Conservation (phyloP, 2,888 invertebrate species). For the Tethea ocularis region DNA sequence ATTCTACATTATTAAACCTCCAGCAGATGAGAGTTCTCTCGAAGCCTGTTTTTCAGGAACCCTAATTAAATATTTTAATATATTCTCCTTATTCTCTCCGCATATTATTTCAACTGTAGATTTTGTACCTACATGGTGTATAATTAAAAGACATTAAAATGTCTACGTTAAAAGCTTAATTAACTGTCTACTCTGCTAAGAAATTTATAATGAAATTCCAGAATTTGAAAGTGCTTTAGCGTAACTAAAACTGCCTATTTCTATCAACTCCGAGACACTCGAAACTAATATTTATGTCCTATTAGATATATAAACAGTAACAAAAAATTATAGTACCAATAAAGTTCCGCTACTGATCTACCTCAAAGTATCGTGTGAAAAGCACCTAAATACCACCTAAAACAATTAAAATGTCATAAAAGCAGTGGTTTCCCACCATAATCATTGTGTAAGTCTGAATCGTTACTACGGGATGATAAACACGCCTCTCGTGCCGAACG, state of each 20-base stretch:
- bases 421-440: conserved; percentile 68
- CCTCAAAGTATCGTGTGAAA: conserved; percentile 49
- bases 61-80: conserved; percentile 78
- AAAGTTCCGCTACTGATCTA: conserved; percentile 45
- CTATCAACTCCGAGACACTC: neutral
- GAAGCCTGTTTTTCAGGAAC: conserved; percentile 57
- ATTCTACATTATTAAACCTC: conserved; percentile 58
- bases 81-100: conserved; percentile 64
- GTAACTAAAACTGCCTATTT: neutral
- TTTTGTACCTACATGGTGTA: conserved; percentile 43
- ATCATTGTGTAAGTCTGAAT: conserved; percentile 67
- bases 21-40: conserved; percentile 57
- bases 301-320: conserved; percentile 23
- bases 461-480: conserved; percentile 76
- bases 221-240: neutral
- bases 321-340: conserved; percentile 28
- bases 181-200: conserved; percentile 12
- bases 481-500: conserved; percentile 77
- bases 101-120: conserved; percentile 47
- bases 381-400: conserved; percentile 52
- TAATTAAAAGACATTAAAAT: conserved; percentile 46
- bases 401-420: conserved; percentile 77
- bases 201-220: conserved; percentile 2
- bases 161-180: conserved; percentile 9
- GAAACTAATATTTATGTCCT: conserved; percentile 16